phyloP scores from a whole-genome alignment of 2,113 vertebrate genomes.

The Hucho hucho region DNA sequence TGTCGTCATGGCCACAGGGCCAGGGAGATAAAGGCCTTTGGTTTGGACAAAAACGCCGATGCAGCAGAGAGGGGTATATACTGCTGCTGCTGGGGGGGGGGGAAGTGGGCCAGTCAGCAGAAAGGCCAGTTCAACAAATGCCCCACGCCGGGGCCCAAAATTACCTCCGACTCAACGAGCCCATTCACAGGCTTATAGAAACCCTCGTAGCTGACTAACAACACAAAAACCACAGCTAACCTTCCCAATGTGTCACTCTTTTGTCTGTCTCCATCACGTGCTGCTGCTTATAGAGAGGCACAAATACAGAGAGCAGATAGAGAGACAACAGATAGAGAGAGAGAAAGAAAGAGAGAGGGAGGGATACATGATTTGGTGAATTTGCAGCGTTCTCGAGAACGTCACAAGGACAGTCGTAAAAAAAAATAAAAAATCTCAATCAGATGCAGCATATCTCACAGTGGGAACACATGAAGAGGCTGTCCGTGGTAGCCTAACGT shows the following conservation, averaged over 20 bases:
- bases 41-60: slow-evolving; percentile 70
- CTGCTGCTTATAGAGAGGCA: slow-evolving; percentile 59
- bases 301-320: too few species aligned
- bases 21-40: slow-evolving; percentile 54
- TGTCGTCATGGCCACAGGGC: slow-evolving; percentile 59
- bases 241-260: slow-evolving; percentile 76
- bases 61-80: slow-evolving; percentile 53
- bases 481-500: slow-evolving; percentile 13
- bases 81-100: too few species aligned
- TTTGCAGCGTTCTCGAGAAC: slow-evolving; percentile 28
- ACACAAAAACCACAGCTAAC: slow-evolving; percentile 79
- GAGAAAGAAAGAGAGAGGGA: slow-evolving; percentile 39
- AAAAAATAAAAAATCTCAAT: background rate
- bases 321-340: slow-evolving; percentile 47
- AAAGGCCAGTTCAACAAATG: slow-evolving; percentile 81
- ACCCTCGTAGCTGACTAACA: slow-evolving; percentile 56
- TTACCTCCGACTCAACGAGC: slow-evolving; percentile 91
- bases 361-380: slow-evolving; percentile 23
- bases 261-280: slow-evolving; percentile 71
- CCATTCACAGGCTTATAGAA: slow-evolving; percentile 80
- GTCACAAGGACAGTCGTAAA: background rate
- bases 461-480: slow-evolving; percentile 13
- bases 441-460: background rate
- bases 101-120: slow-evolving; percentile 81
- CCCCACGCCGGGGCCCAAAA: slow-evolving; percentile 82